Evolutionary conservation across 2,888 invertebrate genomes (phyloP), one percentile per base, ranked within the genome.

Genomic region (Deilephila elpenor): DNA sequence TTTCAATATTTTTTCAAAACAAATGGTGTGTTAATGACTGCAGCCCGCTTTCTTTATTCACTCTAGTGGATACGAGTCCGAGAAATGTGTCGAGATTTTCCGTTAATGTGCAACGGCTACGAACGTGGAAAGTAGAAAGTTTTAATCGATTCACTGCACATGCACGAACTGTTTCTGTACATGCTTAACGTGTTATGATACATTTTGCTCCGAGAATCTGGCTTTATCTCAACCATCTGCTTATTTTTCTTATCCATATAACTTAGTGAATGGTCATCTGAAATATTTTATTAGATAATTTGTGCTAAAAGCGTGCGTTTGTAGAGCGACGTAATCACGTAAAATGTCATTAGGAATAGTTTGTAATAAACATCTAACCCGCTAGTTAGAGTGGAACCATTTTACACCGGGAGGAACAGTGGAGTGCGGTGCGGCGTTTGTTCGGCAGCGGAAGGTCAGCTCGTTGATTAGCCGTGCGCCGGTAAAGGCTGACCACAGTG

Each of bases 401-500:
- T 82, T 76, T 80, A 74, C 77, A 74, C 71, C 82, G 80, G 80
- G 80, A 83, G 82, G 82, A 78, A 77, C 80, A 82, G 80, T 76
- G 84, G 80, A 84, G 87, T 88, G 80, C 84, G 86, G 85, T 83
- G 79, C 78, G 79, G 84, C 88, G 91, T 91, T 91, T 90, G 93
- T 92, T 89, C 87, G 89, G 88, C 89, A 86, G 89, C 86, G 91
- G 89, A 93, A 93, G 93, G 93, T 92, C 93, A 93, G 93, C 86
- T 80, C 92, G 94, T 93, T 94, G 94, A 94, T 94, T 94, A 93
- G 93, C 91, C 89, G 90, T 88, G 92, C 88, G 87, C 91, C 91
- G 91, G 92, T 92, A 93, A 91, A 94, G 93, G 93, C 92, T 90
- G 88, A 94, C 94, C 94, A 92, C 94, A 93, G 90, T 87, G 91